Base-by-base conservation (phyloP, 2,888 invertebrate species). In the Petrolisthes manimaculis region DNA sequence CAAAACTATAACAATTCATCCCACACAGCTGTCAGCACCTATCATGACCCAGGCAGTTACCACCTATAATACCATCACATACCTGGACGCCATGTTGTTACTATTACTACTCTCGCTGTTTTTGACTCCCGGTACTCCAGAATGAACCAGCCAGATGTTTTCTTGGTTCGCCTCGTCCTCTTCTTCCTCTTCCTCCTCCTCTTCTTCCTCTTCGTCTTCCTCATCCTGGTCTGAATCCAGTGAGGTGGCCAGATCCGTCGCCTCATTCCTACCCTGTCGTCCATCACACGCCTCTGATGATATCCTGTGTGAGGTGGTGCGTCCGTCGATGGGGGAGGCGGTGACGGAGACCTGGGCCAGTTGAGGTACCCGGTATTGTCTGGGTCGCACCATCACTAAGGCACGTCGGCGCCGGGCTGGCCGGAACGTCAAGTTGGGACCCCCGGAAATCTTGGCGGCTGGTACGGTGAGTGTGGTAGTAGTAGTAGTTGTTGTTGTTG, bases 261-360 rank as follows among this genome's bases (percentile, higher is more conserved):
- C 81, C 54, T 86, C 80, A 54, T 86, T 83, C 21, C 69, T 77
- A 21, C 61, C 86, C 8, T 86, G 51, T 5, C 71, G 51, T 12
- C 56, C 37, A 14, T 67, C 74, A 6, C 6, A 71, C 18, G 71
- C 71, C 71, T 71, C 18, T 0, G 71, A 18, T 6, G 71, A n/a
- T 6, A 71, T 71, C n/a, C 56, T 71, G 67, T 82, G 85, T 54
- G 88, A 82, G 14, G 86, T 83, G 4, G 71, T 78, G 79, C 79
- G 56, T 21, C 89, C 89, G 55, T 89, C 89, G n/a, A 83, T 67
- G 3, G 56, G 67, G 9, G 89, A 86, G 56, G 89, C 83, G 9
- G 89, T 89, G 53, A 89, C 55, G 18, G 89, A 86, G 9, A 89
- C 89, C 75, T 89, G 69, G 21, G 83, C 80, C 86, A 86, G 61